Evolutionary conservation across 2,113 vertebrate species (phyloP), one percentile per base, ranked within the genome.

Genomic region (Tachysurus vachellii): DNA sequence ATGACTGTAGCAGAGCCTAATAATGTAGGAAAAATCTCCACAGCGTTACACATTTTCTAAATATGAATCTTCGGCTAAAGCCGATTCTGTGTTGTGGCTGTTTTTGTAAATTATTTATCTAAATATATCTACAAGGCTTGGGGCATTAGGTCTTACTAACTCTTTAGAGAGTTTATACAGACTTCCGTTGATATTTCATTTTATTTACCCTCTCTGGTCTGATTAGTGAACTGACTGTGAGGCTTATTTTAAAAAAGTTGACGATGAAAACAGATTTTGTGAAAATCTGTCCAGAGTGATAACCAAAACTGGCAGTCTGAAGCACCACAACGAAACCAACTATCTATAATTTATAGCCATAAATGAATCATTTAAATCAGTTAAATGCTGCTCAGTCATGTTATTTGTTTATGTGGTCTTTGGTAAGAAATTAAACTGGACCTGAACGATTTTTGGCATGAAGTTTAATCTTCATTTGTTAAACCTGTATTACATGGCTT

Each of bases 101-200:
- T 75, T 47, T 50, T 75, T 12, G 21, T 75, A 50, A 75, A 75
- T 75, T 26, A 76, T 76, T 79, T 53, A 79, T 54, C 26, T 79
- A n/a, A 77, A 77, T 50, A 31, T 50, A 75, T 10, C 71, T 75
- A 21, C 71, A 79, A 50, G 6, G 75, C 26, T 54, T 4, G 6
- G 54, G 14, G 28, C 50, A 19, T 79, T 47, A 64, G 31, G 62
- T 64, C 62, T 36, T 36, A 1, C 36, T 36, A 36, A 1, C 36
- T 36, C 36, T 36, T 36, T 36, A 26, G 59, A 82, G 13, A 28
- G 5, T 54, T 53, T 77, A 53, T 19, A 26, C 42, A 50, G 71
- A 26, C 42, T 23, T 75, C 53, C 26, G 28, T 28, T 53, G 23
- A 50, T 53, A 77, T 77, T 77, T 77, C 23, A 77, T 77, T 77